Conservation (phyloP, 1,140 invertebrate genomes). For the Paramacrobiotus metropolitanus region DNA sequence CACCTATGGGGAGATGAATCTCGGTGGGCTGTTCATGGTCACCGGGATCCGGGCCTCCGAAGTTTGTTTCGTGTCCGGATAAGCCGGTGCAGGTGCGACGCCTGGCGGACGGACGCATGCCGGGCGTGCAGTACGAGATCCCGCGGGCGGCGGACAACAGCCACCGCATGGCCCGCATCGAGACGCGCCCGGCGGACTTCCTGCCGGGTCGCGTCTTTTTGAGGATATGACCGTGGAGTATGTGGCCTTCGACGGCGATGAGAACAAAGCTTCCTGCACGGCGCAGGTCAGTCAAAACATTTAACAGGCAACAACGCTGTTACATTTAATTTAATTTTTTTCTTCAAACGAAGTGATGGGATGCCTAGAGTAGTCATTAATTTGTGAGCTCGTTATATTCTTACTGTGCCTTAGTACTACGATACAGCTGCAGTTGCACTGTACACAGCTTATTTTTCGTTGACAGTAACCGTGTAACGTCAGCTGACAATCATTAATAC, state of each 20-base stretch:
- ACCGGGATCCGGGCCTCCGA: conserved; percentile 66
- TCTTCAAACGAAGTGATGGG: no score
- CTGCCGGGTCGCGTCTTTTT: conserved; percentile 63
- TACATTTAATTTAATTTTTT: no score
- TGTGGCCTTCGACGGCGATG: conserved; percentile 82
- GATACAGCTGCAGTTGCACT: no score
- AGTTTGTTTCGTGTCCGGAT: conserved; percentile 82
- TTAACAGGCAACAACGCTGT: no score
- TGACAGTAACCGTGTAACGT: no score
- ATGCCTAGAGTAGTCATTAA: no score
- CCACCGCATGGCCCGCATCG: conserved; percentile 66
- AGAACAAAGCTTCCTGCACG: conserved; percentile 85
- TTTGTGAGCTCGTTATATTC: no score
- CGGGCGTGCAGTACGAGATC: conserved; percentile 73
- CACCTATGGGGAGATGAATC: conserved; percentile 76
- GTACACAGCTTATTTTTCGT: no score
- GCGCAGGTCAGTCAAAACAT: conserved; percentile 34
- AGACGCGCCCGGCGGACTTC: conserved; percentile 71
- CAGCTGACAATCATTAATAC: no score
- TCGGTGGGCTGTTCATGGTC: conserved; percentile 63
- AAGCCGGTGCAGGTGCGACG: conserved; percentile 69
- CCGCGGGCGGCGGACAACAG: conserved; percentile 79
- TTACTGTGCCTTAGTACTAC: no score
- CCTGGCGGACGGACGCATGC: conserved; percentile 53
- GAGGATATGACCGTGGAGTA: conserved; percentile 79